These are phyloP conservation scores for Toxonevra muliebris DNA, from an alignment of 2,888 invertebrate species.

Conservation along the genomic window DNA sequence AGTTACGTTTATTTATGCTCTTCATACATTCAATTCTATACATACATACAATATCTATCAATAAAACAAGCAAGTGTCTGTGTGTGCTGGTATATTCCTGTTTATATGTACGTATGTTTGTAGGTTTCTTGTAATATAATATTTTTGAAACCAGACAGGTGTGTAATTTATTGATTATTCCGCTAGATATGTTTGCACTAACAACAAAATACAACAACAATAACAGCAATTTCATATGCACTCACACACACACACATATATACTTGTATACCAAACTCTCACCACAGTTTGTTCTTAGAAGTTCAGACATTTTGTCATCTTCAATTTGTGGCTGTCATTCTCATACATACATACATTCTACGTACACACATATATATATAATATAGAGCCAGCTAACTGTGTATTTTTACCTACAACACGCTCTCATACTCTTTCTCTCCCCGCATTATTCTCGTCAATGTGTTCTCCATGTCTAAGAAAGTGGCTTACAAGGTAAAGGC, in stretches of 20 bases:
- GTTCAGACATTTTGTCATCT: slow-evolving; percentile 26
- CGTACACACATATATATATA: neutral
- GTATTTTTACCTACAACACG: neutral
- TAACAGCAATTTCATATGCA: neutral
- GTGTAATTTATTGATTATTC: slow-evolving; percentile 64
- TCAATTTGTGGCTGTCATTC: slow-evolving; percentile 31
- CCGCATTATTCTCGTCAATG: too few relatives aligned
- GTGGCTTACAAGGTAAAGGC: slow-evolving; percentile 58
- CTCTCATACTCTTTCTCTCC: neutral
- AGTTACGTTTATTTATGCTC: neutral
- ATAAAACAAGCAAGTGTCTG: neutral
- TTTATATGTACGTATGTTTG: slow-evolving; percentile 11
- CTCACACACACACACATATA: neutral
- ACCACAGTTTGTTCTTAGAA: neutral
- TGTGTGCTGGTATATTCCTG: neutral
- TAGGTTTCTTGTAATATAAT: slow-evolving; percentile 7
- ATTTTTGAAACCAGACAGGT: slow-evolving; percentile 58
- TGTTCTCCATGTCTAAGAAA: slow-evolving; percentile 36
- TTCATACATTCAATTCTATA: neutral
- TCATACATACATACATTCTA: neutral
- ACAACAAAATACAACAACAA: slow-evolving; percentile 6
- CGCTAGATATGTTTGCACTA: slow-evolving; percentile 45
- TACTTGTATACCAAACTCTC: neutral
- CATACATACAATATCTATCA: neutral
- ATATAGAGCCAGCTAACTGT: neutral